A percentile compares a stretch with the other conserved stretches of the same genome.
Evolutionary conservation across 2,797 vertebrate species (phyloP).

Genomic region (Clarias fuscus): DNA sequence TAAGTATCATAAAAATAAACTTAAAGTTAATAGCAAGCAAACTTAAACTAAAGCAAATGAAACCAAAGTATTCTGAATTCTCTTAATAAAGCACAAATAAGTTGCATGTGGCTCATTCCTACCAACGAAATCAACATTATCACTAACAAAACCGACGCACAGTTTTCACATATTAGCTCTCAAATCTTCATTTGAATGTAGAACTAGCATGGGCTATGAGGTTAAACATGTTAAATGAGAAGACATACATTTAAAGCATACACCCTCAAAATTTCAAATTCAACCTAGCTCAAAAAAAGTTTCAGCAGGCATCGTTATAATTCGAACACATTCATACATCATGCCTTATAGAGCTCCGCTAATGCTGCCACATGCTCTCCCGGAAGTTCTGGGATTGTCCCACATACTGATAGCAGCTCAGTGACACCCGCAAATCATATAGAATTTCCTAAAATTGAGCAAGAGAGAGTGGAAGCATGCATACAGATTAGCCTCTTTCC

Average conservation of each 20-base stretch:
- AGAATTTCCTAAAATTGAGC: no score
- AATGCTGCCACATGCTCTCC: neutral
- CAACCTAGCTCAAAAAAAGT: neutral
- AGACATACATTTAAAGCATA: no score
- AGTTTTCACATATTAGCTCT: neutral
- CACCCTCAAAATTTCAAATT: neutral
- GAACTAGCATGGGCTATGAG: neutral
- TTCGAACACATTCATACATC: neutral
- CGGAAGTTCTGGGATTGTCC: neutral
- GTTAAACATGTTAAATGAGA: neutral
- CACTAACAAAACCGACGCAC: no score
- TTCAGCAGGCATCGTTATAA: neutral
- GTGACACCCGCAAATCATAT: no score
- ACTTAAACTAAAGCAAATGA: neutral
- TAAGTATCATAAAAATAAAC: neutral
- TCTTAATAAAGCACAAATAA: neutral
- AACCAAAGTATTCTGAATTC: neutral
- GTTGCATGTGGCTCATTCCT: neutral
- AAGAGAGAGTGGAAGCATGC: no score
- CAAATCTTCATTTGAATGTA: neutral
- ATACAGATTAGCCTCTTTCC: no score
- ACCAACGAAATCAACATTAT: neutral
- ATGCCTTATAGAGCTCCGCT: neutral
- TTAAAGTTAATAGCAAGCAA: no score
- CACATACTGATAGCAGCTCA: no score